phyloP scores from a whole-genome alignment of 2,888 invertebrate genomes.

The Dryomyza anilis region DNA sequence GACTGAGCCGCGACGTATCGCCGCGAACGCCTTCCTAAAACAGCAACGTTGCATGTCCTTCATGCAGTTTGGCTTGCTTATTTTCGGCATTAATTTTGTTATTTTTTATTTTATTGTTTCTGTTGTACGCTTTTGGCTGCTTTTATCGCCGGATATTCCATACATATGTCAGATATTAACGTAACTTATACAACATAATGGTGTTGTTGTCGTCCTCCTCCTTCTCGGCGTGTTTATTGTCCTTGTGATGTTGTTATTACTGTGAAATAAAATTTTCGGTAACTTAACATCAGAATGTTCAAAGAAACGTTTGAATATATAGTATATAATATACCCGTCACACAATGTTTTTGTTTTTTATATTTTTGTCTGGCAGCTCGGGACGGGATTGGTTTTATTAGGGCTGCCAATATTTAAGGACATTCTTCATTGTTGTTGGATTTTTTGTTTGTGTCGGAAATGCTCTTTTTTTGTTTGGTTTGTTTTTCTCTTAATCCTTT shows the following conservation, averaged over 20 bases:
- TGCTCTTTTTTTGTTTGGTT: not conserved
- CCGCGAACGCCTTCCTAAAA: too few species aligned
- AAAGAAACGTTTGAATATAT: slow-evolving; percentile 22
- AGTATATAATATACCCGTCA: not conserved
- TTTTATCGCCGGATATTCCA: slow-evolving; percentile 38
- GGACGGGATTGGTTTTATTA: not conserved
- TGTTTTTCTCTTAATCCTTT: slow-evolving; percentile 4
- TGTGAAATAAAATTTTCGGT: slow-evolving; percentile 1
- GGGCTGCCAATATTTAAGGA: slow-evolving; percentile 1
- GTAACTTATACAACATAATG: slow-evolving; percentile 35
- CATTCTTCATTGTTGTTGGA: not conserved
- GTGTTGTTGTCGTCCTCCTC: slow-evolving; percentile 29
- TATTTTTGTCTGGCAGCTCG: too few species aligned
- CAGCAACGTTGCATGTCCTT: too few species aligned
- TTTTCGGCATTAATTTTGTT: not conserved
- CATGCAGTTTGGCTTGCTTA: not conserved
- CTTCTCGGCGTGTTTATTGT: slow-evolving; percentile 3
- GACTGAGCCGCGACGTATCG: too few species aligned
- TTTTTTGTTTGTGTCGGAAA: too few species aligned
- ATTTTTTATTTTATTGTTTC: not conserved
- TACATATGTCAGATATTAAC: slow-evolving; percentile 37
- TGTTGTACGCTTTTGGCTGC: slow-evolving; percentile 16
- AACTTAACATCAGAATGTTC: slow-evolving; percentile 21
- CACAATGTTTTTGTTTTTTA: not conserved
- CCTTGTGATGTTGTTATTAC: slow-evolving; percentile 28